These are phyloP conservation scores for Pao palembangensis DNA, from an alignment of 2,113 vertebrate species.

Conservation along the genomic window DNA sequence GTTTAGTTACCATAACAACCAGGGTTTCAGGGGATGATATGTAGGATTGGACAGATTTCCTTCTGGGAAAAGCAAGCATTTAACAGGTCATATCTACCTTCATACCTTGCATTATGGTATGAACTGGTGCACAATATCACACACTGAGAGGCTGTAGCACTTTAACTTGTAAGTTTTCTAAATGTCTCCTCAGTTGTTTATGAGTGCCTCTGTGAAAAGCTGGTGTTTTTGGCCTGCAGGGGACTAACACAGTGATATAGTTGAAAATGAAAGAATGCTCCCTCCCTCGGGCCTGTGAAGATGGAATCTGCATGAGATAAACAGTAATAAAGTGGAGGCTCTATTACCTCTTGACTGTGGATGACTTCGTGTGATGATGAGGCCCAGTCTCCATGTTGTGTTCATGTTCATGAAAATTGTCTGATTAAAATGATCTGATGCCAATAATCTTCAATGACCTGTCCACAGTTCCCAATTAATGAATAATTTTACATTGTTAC, in stretches of 20 bases:
- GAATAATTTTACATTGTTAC: no score
- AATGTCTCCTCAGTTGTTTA: conserved; percentile 4
- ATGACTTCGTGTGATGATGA: no score
- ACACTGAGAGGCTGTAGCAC: no score
- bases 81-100: conserved; percentile 30
- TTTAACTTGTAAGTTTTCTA: neutral
- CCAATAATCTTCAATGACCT: no score
- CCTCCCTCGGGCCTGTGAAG: conserved; percentile 12
- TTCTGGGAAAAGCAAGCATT: conserved; percentile 28
- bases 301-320: neutral
- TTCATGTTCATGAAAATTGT: no score
- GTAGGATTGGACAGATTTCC: conserved; percentile 34
- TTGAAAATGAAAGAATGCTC: conserved; percentile 17
- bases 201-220: neutral
- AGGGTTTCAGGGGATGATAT: conserved; percentile 18
- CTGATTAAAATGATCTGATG: no score
- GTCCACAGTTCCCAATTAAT: no score
- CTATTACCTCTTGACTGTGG: no score
- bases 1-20: conserved; percentile 59
- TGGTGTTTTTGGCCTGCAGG: neutral
- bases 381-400: no score
- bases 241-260: conserved; percentile 12
- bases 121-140: neutral
- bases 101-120: neutral
- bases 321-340: no score